Evolutionary conservation across 2,888 invertebrate genomes (phyloP).

Genomic region (Empis stercorea): DNA sequence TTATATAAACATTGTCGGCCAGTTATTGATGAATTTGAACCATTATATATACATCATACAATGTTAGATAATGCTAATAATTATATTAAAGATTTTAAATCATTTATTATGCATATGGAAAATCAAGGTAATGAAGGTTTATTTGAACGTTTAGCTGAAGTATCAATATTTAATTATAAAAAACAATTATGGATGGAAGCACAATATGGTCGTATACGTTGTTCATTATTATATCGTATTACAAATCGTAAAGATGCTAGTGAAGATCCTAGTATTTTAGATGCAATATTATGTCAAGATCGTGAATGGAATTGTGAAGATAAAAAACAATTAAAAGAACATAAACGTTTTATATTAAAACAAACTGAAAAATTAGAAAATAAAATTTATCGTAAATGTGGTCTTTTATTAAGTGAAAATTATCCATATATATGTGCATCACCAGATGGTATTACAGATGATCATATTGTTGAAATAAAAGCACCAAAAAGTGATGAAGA

Average conservation of each 20-base stretch:
- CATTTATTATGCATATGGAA: slow-evolving; percentile 29
- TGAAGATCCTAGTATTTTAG: slow-evolving; percentile 29
- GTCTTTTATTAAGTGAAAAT: slow-evolving; percentile 26
- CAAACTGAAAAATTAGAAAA: slow-evolving; percentile 34
- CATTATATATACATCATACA: slow-evolving; percentile 29
- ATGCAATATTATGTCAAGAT: slow-evolving; percentile 29
- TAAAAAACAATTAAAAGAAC: slow-evolving; percentile 29
- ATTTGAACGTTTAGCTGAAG: slow-evolving; percentile 25
- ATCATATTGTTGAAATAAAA: slow-evolving; percentile 35
- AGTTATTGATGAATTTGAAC: slow-evolving; percentile 29
- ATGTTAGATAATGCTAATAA: slow-evolving; percentile 26
- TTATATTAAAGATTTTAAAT: slow-evolving; percentile 24
- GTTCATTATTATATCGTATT: slow-evolving; percentile 30
- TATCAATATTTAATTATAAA: slow-evolving; percentile 28
- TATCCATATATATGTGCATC: slow-evolving; percentile 32
- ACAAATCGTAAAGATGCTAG: slow-evolving; percentile 24
- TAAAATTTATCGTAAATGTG: slow-evolving; percentile 31
- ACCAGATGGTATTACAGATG: slow-evolving; percentile 34
- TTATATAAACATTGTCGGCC: slow-evolving; percentile 30
- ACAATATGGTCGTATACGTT: slow-evolving; percentile 32
- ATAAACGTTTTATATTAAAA: slow-evolving; percentile 33
- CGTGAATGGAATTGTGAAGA: slow-evolving; percentile 27
- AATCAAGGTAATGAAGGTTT: slow-evolving; percentile 25
- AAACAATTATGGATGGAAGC: slow-evolving; percentile 29
- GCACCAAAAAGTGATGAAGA: slow-evolving; percentile 35